Evolutionary conservation across 2,113 vertebrate genomes (phyloP).

Genomic region (Cryptotis parvus): DNA sequence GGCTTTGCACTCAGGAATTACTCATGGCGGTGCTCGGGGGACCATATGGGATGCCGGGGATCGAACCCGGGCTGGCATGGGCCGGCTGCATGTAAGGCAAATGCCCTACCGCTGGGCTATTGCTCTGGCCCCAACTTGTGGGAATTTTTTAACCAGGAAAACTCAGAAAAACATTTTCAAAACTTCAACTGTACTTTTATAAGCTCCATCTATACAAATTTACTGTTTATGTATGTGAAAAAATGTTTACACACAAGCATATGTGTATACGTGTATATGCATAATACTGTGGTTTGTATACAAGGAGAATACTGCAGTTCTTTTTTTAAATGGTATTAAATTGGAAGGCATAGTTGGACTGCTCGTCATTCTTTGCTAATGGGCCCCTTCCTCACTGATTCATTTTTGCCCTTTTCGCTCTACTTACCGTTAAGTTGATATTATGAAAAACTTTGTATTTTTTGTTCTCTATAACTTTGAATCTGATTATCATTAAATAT

Average conservation of each 20-base stretch:
- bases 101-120: no score
- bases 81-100: no score
- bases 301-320: neutral
- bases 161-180: neutral
- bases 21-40: no score
- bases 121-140: no score
- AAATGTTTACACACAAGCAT: neutral
- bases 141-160: no score
- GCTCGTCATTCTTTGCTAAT: neutral
- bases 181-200: neutral
- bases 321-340: neutral
- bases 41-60: no score
- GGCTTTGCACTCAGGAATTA: no score
- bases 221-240: neutral
- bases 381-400: neutral
- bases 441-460: neutral
- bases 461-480: neutral
- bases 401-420: neutral
- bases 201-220: slow-evolving; percentile 14
- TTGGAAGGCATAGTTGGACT: neutral
- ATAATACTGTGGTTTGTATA: neutral
- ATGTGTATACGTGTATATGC: neutral
- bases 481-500: neutral
- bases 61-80: no score
- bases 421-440: neutral